Evolutionary conservation across 23 tunicate species (phyloP).

Genomic region (Diplosoma virens): DNA sequence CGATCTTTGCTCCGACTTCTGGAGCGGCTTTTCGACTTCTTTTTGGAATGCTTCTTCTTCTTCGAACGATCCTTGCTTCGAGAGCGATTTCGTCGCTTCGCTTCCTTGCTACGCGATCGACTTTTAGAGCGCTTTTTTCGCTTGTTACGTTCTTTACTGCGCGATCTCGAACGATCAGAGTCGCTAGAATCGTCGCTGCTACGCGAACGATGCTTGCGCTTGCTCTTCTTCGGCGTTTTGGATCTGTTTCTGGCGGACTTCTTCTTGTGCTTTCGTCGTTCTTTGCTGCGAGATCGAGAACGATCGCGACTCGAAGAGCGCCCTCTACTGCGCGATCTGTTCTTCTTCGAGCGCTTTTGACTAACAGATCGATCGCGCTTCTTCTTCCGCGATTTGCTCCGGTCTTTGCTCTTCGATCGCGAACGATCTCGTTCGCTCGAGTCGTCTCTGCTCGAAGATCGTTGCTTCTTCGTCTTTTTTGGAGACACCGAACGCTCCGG

Average conservation of each 20-base stretch:
- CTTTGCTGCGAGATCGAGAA: neutral
- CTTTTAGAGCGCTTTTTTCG: neutral
- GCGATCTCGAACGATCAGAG: neutral
- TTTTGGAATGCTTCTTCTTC: constrained; percentile 19
- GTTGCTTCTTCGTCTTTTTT: neutral
- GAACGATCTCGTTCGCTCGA: constrained; percentile 2
- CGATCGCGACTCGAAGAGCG: neutral
- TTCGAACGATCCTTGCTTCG: constrained; percentile 2
- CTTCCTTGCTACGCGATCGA: neutral
- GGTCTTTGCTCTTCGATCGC: neutral
- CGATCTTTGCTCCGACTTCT: constrained; percentile 7
- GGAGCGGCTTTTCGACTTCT: neutral
- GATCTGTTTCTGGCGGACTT: too few species aligned
- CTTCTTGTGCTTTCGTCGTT: too few species aligned
- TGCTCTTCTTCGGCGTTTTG: too few species aligned
- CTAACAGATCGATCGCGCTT: neutral
- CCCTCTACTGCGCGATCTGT: too few species aligned
- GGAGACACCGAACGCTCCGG: neutral
- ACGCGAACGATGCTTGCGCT: neutral
- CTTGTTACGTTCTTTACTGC: neutral
- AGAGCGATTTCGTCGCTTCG: constrained; percentile 7
- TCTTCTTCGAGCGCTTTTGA: constrained; percentile 9
- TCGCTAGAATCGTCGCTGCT: neutral
- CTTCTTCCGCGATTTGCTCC: neutral
- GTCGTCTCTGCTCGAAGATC: neutral